Conservation (phyloP, 2,113 vertebrate genomes). For the Myocastor coypus region DNA sequence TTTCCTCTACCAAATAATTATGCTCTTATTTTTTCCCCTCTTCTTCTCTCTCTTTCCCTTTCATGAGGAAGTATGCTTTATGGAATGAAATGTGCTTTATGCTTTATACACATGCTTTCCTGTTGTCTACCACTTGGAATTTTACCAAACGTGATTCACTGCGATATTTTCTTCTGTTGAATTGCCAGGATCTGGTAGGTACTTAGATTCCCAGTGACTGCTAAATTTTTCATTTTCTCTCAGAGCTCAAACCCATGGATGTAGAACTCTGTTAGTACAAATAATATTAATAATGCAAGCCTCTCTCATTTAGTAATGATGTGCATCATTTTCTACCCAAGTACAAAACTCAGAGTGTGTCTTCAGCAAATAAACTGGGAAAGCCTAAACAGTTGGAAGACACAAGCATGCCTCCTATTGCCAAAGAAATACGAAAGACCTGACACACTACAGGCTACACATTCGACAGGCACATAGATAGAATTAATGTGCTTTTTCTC, state of each 20-base stretch:
- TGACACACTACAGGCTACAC: conserved; percentile 91
- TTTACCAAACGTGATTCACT: conserved; percentile 22
- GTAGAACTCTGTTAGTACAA: conserved; percentile 55
- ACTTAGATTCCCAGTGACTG: conserved; percentile 64
- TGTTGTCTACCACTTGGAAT: not conserved
- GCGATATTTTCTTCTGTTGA: not conserved
- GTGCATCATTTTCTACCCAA: conserved; percentile 47
- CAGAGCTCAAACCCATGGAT: not conserved
- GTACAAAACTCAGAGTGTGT: conserved; percentile 76
- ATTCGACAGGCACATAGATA: conserved; percentile 93
- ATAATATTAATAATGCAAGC: conserved; percentile 66
- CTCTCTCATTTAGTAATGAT: conserved; percentile 66
- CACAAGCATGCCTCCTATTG: conserved; percentile 83
- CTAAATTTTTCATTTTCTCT: conserved; percentile 46
- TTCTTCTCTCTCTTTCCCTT: not conserved
- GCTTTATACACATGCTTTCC: not conserved
- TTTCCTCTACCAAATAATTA: not conserved
- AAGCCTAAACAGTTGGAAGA: conserved; percentile 81
- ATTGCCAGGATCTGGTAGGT: not conserved
- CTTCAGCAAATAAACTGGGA: conserved; percentile 82
- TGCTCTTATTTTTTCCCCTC: not conserved
- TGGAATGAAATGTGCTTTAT: not conserved
- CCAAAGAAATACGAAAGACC: conserved; percentile 88
- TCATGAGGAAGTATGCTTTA: not conserved
- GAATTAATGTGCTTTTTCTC: conserved; percentile 92